Evolutionary conservation across 2,113 vertebrate species (phyloP).

Genomic region (Gavialis gangeticus): DNA sequence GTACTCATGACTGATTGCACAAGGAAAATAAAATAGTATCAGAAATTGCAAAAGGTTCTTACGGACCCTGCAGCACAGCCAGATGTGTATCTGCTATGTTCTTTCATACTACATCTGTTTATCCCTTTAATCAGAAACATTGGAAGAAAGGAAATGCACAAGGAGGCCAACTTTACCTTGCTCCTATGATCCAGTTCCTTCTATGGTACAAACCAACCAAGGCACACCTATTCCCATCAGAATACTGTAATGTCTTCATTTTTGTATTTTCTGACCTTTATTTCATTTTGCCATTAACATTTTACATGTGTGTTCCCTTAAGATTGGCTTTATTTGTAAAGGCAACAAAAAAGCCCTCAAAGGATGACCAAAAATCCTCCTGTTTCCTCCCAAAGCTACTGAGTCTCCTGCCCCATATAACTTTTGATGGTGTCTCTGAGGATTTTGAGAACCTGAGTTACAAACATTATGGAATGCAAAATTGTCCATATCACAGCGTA

Average conservation of each 20-base stretch:
- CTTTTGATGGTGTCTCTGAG: not conserved
- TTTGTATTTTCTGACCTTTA: not conserved
- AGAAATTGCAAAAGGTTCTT: slow-evolving; percentile 42
- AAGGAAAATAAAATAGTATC: not conserved
- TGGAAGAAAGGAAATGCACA: not conserved
- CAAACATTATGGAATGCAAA: not conserved
- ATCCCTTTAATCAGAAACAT: not conserved
- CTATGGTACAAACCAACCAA: not conserved
- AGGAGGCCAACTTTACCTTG: not conserved
- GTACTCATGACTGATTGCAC: not conserved
- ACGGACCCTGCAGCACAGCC: not conserved
- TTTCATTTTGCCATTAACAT: not conserved
- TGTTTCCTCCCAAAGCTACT: not conserved
- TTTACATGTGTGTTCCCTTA: accelerated
- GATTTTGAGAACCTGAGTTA: not conserved
- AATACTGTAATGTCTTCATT: not conserved
- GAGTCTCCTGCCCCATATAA: not conserved
- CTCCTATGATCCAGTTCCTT: not conserved
- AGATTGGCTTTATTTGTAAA: not conserved
- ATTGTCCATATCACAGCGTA: not conserved
- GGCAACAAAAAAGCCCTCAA: not conserved
- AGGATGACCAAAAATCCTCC: not conserved
- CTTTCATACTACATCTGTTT: accelerated
- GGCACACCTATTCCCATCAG: not conserved
- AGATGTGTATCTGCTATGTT: not conserved